Conservation (phyloP, 2,797 vertebrate genomes). For the Lepidocolaptes lacrymiger region DNA sequence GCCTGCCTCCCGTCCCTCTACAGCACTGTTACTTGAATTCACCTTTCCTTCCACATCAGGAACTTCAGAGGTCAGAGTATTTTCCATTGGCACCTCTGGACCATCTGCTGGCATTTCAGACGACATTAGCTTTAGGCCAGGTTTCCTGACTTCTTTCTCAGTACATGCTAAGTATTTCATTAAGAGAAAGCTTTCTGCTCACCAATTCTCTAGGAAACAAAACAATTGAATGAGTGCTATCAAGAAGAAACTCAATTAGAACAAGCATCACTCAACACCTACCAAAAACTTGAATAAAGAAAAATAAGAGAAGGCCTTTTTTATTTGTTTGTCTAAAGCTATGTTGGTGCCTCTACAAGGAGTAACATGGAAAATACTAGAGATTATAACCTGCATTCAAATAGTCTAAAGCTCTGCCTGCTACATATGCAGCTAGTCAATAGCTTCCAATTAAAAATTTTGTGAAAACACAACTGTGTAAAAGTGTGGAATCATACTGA, state of each 20-base stretch:
- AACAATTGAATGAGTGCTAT: background rate
- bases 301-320: background rate
- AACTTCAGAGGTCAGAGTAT: background rate
- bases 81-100: background rate
- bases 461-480: background rate
- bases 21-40: background rate
- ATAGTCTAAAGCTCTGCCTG: background rate
- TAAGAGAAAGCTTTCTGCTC: background rate
- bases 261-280: background rate
- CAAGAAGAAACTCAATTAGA: background rate
- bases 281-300: background rate
- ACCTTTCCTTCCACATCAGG: conserved; percentile 3
- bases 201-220: background rate
- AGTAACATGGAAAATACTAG: background rate
- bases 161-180: background rate
- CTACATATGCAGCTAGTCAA: background rate
- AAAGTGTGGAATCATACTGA: background rate
- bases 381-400: background rate
- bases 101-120: conserved; percentile 6
- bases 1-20: background rate
- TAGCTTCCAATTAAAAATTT: background rate
- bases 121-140: conserved; percentile 25
- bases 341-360: background rate
- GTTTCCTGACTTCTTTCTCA: background rate
- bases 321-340: background rate